Evolutionary conservation across 2,113 vertebrate genomes (phyloP).

Genomic region (Rhinoderma darwinii): DNA sequence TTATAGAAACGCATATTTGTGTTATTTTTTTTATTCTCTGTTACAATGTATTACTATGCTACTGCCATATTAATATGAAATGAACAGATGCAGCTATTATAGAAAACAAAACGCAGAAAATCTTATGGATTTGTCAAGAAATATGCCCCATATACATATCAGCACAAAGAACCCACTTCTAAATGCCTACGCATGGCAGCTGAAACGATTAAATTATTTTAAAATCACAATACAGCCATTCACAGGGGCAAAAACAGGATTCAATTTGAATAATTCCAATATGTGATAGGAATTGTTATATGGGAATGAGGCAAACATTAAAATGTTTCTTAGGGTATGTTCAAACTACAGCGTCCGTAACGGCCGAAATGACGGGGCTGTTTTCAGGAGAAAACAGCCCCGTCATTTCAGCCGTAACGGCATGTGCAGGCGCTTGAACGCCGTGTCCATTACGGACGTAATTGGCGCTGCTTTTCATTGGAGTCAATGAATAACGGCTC

Average conservation of each 20-base stretch:
- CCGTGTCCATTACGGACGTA: too few relatives aligned
- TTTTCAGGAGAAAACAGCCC: too few relatives aligned
- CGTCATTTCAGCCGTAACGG: too few relatives aligned
- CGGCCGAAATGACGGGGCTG: too few relatives aligned
- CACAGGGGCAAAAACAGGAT: background rate
- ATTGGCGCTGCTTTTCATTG: too few relatives aligned
- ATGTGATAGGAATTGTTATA: background rate
- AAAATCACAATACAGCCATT: background rate
- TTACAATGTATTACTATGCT: background rate
- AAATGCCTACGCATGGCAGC: background rate
- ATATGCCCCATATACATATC: background rate
- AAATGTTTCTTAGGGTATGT: too few relatives aligned
- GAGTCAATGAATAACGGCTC: too few relatives aligned
- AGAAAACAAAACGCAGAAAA: background rate
- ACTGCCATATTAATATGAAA: background rate
- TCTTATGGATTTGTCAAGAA: background rate
- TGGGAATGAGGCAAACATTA: background rate
- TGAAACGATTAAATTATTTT: background rate
- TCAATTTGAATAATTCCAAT: background rate
- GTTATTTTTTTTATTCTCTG: background rate
- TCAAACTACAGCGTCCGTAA: too few relatives aligned
- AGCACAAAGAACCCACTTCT: background rate
- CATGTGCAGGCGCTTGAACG: too few relatives aligned
- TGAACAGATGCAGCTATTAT: background rate
- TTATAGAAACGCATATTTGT: background rate